Conservation (phyloP, 23 tunicate species). For the Trididemnum clinides region DNA sequence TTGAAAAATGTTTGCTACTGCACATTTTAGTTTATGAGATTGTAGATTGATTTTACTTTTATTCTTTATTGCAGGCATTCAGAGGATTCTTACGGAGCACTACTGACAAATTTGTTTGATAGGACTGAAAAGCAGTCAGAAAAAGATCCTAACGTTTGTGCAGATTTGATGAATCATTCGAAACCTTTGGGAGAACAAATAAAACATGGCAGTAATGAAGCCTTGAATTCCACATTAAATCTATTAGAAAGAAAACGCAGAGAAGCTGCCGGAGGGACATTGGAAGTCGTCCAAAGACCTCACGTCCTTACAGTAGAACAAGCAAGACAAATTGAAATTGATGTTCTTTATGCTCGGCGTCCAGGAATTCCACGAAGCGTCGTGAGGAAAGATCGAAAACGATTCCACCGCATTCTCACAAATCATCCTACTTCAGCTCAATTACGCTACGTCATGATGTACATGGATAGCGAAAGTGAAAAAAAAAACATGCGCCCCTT, state of each 20-base stretch:
- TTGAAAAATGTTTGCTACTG: too few species aligned
- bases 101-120: background rate
- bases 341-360: background rate
- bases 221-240: background rate
- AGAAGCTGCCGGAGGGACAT: background rate
- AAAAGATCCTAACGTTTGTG: background rate
- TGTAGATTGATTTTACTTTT: background rate
- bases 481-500: background rate
- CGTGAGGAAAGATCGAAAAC: background rate
- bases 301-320: background rate
- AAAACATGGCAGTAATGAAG: background rate
- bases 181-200: background rate
- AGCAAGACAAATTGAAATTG: background rate
- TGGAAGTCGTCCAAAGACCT: background rate
- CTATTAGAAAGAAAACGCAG: background rate
- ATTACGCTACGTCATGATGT: background rate
- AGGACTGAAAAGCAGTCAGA: background rate
- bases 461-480: background rate
- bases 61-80: background rate
- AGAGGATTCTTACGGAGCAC: background rate
- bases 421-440: background rate
- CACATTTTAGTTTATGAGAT: too few species aligned
- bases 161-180: background rate
- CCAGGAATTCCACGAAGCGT: background rate
- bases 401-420: background rate